Percentiles rank a stretch among this genome's conserved stretches.
phyloP scores from a whole-genome alignment of 2,797 vertebrate species.

The Sebastiscus tertius region DNA sequence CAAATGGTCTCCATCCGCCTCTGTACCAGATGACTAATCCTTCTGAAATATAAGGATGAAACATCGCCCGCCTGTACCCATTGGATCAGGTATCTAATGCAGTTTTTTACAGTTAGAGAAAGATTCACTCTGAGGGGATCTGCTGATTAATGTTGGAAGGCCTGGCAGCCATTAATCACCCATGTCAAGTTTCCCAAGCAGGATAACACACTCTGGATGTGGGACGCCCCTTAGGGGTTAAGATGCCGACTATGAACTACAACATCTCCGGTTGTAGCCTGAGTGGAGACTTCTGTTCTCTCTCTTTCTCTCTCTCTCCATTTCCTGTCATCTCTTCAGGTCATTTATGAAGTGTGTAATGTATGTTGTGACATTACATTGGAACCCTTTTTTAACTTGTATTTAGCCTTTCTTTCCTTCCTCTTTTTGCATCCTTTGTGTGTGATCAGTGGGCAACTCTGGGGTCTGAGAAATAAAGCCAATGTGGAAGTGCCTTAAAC shows the following conservation, averaged over 20 bases:
- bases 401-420: not conserved
- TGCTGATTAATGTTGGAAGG: not conserved
- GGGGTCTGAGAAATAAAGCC: too few relatives aligned
- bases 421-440: not conserved
- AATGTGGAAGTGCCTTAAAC: too few relatives aligned
- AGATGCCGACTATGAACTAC: not conserved
- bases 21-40: not conserved
- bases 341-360: not conserved
- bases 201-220: not conserved
- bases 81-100: not conserved
- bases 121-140: not conserved
- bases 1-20: too few relatives aligned
- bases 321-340: not conserved
- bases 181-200: not conserved
- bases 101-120: not conserved
- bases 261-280: not conserved
- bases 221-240: not conserved
- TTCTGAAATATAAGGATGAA: conserved; percentile 11
- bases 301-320: not conserved
- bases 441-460: too few relatives aligned
- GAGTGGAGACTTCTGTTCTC: not conserved
- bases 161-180: not conserved
- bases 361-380: not conserved
- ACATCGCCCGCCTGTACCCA: not conserved
- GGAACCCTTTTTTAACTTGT: too few relatives aligned